Percentiles rank a stretch among this genome's conserved stretches.
Conservation (phyloP, 2,797 vertebrate genomes). For the Toxotes lorentzi region DNA sequence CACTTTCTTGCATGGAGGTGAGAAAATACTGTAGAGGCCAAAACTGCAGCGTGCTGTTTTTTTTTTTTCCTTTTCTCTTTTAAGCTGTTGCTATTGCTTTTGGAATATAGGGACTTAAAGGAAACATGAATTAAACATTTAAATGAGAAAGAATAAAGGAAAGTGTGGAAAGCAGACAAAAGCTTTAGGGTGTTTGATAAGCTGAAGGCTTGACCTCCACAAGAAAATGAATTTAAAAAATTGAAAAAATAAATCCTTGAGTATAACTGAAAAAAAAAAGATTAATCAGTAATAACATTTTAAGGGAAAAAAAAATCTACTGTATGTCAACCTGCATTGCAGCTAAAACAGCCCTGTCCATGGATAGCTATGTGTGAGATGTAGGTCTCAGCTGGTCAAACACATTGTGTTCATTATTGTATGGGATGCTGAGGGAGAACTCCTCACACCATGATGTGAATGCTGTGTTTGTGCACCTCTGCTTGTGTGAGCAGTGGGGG, state of each 20-base stretch:
- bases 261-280: no score
- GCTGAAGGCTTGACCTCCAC: no score
- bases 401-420: constrained; percentile 56
- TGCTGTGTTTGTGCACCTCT: constrained; percentile 60
- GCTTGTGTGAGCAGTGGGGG: constrained; percentile 43
- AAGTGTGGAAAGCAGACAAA: neutral
- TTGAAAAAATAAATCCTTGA: no score
- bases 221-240: no score
- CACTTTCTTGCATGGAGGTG: constrained; percentile 54
- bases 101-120: neutral
- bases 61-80: constrained; percentile 15
- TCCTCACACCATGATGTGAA: constrained; percentile 47
- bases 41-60: constrained; percentile 20
- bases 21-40: constrained; percentile 47
- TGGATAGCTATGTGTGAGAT: no score
- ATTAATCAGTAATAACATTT: no score
- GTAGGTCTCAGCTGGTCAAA: constrained; percentile 45
- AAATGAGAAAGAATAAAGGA: constrained; percentile 28
- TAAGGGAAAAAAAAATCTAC: no score
- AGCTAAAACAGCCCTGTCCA: neutral
- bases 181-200: no score
- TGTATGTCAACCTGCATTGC: neutral
- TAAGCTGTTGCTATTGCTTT: constrained; percentile 18
- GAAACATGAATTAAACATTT: constrained; percentile 19
- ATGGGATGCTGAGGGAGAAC: constrained; percentile 50